Base-by-base conservation (phyloP, 1,140 invertebrate genomes). In the Drosophila sturtevanti region DNA sequence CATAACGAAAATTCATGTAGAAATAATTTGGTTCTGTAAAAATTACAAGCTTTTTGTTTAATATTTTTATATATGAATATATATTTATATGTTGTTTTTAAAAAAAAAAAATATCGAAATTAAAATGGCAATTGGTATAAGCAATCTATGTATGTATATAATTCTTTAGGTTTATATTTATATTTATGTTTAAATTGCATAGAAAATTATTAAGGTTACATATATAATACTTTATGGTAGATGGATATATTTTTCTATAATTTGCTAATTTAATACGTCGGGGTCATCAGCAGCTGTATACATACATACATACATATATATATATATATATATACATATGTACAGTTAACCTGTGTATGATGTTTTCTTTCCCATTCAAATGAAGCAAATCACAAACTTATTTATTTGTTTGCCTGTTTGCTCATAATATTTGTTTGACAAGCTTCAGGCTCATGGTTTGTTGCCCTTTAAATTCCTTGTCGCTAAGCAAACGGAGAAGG, bases 401-500 rank as follows among this genome's bases (percentile, higher is more conserved):
- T 62, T 62, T 72, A 58, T 69, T 67, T 79, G 72, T 77, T 85
- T 80, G 69, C 55, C 68, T 79, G 71, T 75, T 77, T 81, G 79
- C 79, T 73, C 81, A 85, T 85, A 84, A 79, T 84, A 66, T 79
- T 84, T 84, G 81, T 84, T 79, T 84, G 80, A 63, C 62, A 54
- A 76, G 59, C 63, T 21, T 48, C 68, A 38, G 63, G 65, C 64
- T 41, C 54, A 41, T 63, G 63, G 65, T 63, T 52, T 81, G 79
- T 63, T 79, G 81, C 81, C 74, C 41, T 21, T 86, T 79, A 78
- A 81, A 86, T 86, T 86, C 82, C 79, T 81, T 86, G 82, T 82
- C 79, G 79, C 82, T 79, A 79, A 81, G 81, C 71, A 59, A 48
- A 48, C 55, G 64, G 60, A 62, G 24, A 12, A 62, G 16, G 44